phyloP scores from a whole-genome alignment of 1,140 invertebrate genomes.

The Alviniconcha marisindica region DNA sequence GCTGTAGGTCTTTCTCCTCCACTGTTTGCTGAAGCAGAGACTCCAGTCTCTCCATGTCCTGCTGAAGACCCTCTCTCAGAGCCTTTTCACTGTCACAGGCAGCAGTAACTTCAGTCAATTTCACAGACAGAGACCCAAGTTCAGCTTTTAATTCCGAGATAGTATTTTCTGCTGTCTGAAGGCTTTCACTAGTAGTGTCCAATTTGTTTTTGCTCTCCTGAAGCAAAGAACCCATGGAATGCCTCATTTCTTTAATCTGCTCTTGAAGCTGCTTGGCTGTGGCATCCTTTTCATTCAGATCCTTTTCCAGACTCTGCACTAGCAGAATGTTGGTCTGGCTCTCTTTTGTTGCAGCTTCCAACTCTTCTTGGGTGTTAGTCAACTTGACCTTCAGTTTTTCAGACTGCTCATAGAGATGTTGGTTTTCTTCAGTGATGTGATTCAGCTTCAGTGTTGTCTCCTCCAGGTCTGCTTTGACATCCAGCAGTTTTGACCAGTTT shows the following conservation, averaged over 20 bases:
- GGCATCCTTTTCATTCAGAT: background rate
- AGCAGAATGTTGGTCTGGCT: background rate
- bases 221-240: background rate
- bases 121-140: background rate
- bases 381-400: background rate
- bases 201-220: background rate
- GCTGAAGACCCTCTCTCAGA: background rate
- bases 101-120: background rate
- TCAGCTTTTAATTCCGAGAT: background rate
- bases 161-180: background rate
- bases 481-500: background rate
- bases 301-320: background rate
- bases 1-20: conserved; percentile 26
- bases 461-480: conserved; percentile 3
- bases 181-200: background rate
- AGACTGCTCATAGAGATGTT: background rate
- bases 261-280: conserved; percentile 29
- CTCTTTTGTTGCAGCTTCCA: background rate
- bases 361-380: background rate
- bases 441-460: background rate
- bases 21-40: background rate
- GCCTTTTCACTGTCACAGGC: background rate
- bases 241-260: conserved; percentile 12
- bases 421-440: background rate
- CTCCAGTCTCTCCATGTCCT: background rate